These are phyloP conservation scores for Neopelma chrysocephalum DNA, from an alignment of 2,797 vertebrate genomes.

Conservation along the genomic window DNA sequence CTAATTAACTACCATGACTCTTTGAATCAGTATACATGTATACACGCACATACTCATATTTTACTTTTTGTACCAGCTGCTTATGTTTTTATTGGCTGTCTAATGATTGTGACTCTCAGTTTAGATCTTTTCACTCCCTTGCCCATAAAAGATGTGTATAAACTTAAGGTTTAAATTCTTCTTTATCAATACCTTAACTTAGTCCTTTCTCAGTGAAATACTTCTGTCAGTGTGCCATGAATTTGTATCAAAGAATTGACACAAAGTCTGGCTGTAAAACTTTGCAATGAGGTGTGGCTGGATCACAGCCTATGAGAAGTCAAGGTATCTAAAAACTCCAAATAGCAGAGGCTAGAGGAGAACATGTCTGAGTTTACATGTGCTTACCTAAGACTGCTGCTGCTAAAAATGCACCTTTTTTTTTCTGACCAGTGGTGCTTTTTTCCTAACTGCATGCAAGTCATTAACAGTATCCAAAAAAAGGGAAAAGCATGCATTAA, in stretches of 20 bases:
- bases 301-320: background rate
- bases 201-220: background rate
- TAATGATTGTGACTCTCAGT: background rate
- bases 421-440: fast-evolving
- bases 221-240: background rate
- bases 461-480: background rate
- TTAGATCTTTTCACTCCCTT: background rate
- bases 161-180: background rate
- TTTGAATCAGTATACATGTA: background rate
- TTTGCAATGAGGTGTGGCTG: background rate
- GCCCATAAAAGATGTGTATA: background rate
- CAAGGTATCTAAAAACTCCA: background rate
- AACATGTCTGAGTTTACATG: background rate
- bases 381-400: background rate
- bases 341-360: background rate
- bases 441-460: background rate
- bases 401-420: background rate
- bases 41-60: background rate
- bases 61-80: background rate
- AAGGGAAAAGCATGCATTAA: background rate
- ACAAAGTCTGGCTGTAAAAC: background rate
- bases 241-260: background rate
- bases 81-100: background rate
- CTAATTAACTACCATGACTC: background rate
- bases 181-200: background rate